These are phyloP conservation scores for Drosophila neonasuta DNA, from an alignment of 2,888 invertebrate species.

Conservation along the genomic window DNA sequence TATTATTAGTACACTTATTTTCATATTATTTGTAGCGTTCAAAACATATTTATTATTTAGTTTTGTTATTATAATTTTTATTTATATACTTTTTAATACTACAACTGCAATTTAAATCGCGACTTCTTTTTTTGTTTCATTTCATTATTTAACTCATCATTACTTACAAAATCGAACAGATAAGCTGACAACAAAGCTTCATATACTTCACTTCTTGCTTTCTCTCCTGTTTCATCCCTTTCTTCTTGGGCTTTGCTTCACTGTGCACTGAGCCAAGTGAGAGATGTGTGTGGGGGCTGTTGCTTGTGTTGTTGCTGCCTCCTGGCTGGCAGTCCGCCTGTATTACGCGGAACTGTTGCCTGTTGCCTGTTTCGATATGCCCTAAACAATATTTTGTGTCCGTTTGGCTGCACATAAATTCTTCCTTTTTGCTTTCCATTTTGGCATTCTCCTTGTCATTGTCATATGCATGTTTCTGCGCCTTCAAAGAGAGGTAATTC, in stretches of 20 bases:
- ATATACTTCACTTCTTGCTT: not conserved
- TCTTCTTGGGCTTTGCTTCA: constrained; percentile 9
- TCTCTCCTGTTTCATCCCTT: not conserved
- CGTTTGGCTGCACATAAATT: constrained; percentile 62
- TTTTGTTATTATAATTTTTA: no score
- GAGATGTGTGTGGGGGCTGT: constrained; percentile 39
- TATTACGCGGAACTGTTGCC: constrained; percentile 60
- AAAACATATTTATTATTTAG: no score
- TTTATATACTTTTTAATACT: no score
- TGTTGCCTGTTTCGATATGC: constrained; percentile 39
- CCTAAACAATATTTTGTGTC: constrained; percentile 62
- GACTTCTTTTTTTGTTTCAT: no score
- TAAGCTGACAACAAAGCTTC: no score
- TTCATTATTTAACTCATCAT: no score
- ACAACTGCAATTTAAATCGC: no score
- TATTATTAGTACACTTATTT: no score
- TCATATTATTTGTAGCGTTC: no score
- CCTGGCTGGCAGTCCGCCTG: constrained; percentile 13
- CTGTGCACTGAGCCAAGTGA: constrained; percentile 29
- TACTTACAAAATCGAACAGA: not conserved
- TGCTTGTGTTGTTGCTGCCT: not conserved
- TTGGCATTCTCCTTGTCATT: constrained; percentile 49
- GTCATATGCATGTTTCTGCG: constrained; percentile 54
- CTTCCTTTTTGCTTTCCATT: constrained; percentile 28
- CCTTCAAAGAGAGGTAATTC: constrained; percentile 13